Percentiles rank a stretch among this genome's conserved stretches.
These are phyloP conservation scores for Apodemia duryi DNA, from an alignment of 2,888 invertebrate genomes.

Conservation along the genomic window DNA sequence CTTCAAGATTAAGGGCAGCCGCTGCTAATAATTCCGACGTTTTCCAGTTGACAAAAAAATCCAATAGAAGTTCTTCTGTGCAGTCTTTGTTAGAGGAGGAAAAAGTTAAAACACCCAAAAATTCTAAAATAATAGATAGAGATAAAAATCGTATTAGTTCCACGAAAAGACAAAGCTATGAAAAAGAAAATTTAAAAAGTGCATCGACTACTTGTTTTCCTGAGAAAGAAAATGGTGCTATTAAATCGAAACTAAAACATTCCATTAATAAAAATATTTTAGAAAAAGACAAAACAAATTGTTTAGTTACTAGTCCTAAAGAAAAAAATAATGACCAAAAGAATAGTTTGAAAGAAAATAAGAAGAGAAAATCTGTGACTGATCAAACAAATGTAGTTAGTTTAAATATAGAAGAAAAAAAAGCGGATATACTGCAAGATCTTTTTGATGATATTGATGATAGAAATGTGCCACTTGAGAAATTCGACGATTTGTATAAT, in stretches of 20 bases:
- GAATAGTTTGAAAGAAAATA: slow-evolving; percentile 46
- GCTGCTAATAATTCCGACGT: slow-evolving; percentile 66
- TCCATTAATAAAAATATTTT: slow-evolving; percentile 70
- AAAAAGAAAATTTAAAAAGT: slow-evolving; percentile 62
- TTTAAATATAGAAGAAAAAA: slow-evolving; percentile 37
- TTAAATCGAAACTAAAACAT: slow-evolving; percentile 74
- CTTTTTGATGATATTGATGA: slow-evolving; percentile 60
- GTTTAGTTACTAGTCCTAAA: slow-evolving; percentile 65
- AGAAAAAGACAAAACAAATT: slow-evolving; percentile 72
- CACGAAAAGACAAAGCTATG: slow-evolving; percentile 54
- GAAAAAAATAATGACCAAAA: slow-evolving; percentile 54
- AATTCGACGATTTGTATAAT: slow-evolving; percentile 66
- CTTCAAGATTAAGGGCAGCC: slow-evolving; percentile 85
- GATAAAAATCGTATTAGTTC: slow-evolving; percentile 51
- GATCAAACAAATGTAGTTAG: slow-evolving; percentile 46
- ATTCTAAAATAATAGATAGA: slow-evolving; percentile 63
- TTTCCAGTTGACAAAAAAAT: slow-evolving; percentile 51
- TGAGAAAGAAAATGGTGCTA: slow-evolving; percentile 73
- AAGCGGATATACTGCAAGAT: slow-evolving; percentile 51
- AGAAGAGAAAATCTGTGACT: slow-evolving; percentile 42
- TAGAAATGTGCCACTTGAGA: slow-evolving; percentile 51
- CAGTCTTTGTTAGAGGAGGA: slow-evolving; percentile 61
- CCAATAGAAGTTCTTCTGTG: slow-evolving; percentile 65
- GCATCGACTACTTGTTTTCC: slow-evolving; percentile 44
- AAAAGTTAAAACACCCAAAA: slow-evolving; percentile 55